Evolutionary conservation across 2,113 vertebrate species (phyloP).

Genomic region (Coturnix japonica): DNA sequence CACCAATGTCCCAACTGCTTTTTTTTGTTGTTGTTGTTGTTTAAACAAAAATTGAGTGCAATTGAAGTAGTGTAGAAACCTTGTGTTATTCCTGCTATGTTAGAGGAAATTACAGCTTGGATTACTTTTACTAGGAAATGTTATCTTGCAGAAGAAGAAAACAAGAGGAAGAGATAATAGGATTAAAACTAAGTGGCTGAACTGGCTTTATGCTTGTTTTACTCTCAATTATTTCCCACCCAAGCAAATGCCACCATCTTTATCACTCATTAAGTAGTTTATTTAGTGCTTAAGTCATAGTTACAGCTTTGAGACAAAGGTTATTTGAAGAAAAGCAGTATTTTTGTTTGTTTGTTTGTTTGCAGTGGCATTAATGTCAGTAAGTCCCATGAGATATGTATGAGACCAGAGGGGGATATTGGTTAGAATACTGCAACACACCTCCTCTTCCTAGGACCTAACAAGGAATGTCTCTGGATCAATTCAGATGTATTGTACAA

Average conservation of each 20-base stretch:
- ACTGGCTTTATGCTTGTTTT: not conserved
- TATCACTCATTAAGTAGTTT: constrained; percentile 22
- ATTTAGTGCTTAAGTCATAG: not conserved
- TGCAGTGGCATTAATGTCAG: not conserved
- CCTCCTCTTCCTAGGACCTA: not conserved
- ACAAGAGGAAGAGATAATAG: not conserved
- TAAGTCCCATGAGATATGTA: not conserved
- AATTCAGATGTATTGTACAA: not conserved
- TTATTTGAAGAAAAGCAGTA: not conserved
- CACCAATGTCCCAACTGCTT: not conserved
- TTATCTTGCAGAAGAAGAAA: not conserved
- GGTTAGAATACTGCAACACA: not conserved
- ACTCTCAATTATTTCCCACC: not conserved
- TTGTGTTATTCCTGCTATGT: not conserved
- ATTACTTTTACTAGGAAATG: not conserved
- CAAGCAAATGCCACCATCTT: not conserved
- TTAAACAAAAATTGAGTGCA: not conserved
- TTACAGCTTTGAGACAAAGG: not conserved
- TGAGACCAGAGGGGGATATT: not conserved
- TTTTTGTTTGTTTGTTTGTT: not conserved
- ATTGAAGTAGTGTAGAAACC: not conserved
- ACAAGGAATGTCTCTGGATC: not conserved
- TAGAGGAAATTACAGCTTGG: not conserved
- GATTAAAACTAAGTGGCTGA: constrained; percentile 19
- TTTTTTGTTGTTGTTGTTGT: not conserved